A percentile compares a stretch with the other conserved stretches of the same genome.
Conservation (phyloP, 2,888 invertebrate genomes). For the Lasioglossum pauxillum region DNA sequence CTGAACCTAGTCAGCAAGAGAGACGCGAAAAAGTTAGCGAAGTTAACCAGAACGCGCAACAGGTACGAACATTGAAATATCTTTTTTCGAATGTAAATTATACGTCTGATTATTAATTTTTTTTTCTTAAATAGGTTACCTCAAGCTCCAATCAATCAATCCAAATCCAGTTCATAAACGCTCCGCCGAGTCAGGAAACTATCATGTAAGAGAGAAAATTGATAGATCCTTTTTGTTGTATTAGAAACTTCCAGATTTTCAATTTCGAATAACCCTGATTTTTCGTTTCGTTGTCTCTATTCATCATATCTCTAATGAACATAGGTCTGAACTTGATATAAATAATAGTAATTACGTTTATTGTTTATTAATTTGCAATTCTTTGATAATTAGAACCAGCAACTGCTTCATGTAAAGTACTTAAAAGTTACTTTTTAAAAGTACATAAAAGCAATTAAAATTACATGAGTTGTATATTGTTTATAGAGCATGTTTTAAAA, state of each 20-base stretch:
- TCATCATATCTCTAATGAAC: too few relatives aligned
- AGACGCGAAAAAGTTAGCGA: slow-evolving; percentile 3
- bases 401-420: too few relatives aligned
- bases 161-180: slow-evolving; percentile 16
- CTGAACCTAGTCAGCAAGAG: slow-evolving; percentile 5
- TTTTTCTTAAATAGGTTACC: slow-evolving; percentile 48
- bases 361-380: too few relatives aligned
- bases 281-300: too few relatives aligned
- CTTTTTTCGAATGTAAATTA: background rate
- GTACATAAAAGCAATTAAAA: too few relatives aligned
- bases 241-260: background rate
- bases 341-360: too few relatives aligned
- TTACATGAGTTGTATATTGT: too few relatives aligned
- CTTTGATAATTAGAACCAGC: too few relatives aligned
- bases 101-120: background rate
- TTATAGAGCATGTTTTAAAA: too few relatives aligned
- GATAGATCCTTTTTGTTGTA: background rate
- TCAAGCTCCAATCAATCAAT: slow-evolving; percentile 44
- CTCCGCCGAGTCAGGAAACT: slow-evolving; percentile 34
- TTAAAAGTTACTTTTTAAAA: too few relatives aligned
- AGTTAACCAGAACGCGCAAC: slow-evolving; percentile 19
- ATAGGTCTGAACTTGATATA: too few relatives aligned
- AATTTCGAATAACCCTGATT: too few relatives aligned
- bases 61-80: slow-evolving; percentile 33
- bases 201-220: slow-evolving; percentile 45